Percentiles rank a stretch among this genome's conserved stretches.
Evolutionary conservation across 2,113 vertebrate genomes (phyloP).

Genomic region (Odontesthes bonariensis): DNA sequence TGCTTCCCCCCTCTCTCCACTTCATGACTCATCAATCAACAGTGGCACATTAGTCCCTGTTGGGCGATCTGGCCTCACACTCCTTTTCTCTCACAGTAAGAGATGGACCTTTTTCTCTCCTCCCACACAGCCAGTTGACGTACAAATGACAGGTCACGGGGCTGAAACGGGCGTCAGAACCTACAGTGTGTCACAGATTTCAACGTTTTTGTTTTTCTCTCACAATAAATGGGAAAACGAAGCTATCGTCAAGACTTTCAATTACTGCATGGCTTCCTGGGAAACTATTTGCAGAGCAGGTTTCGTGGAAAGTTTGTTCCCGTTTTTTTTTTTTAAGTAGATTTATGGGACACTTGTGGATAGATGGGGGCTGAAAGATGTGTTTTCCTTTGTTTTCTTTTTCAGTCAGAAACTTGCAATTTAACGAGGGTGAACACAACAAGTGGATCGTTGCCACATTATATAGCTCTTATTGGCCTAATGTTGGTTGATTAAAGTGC

Average conservation of each 20-base stretch:
- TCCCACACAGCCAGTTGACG: constrained; percentile 3
- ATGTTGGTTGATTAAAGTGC: constrained; percentile 50
- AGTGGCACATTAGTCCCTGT: constrained; percentile 48
- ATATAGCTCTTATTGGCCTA: constrained; percentile 52
- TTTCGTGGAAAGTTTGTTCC: too few species aligned
- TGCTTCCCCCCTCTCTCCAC: background rate
- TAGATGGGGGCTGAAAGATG: constrained; percentile 26
- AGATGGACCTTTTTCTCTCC: constrained; percentile 37
- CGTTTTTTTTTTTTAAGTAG: background rate
- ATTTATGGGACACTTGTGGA: constrained; percentile 49
- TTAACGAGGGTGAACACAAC: constrained; percentile 38
- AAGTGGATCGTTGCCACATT: constrained; percentile 41
- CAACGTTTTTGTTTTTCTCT: constrained; percentile 19
- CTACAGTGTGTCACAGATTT: constrained; percentile 28
- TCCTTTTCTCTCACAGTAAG: constrained; percentile 22
- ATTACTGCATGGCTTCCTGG: constrained; percentile 23
- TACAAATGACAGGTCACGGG: constrained; percentile 15
- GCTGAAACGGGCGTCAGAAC: constrained; percentile 21
- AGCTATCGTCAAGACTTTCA: constrained; percentile 10
- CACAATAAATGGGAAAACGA: constrained; percentile 15
- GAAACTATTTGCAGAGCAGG: background rate
- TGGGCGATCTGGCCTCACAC: constrained; percentile 21
- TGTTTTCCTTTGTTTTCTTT: constrained; percentile 26
- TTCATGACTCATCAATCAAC: constrained; percentile 61
- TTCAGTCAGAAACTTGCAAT: background rate